Percentiles rank a stretch among this genome's conserved stretches.
Evolutionary conservation across 2,888 invertebrate species (phyloP).

Genomic region (Yponomeuta cagnagella): DNA sequence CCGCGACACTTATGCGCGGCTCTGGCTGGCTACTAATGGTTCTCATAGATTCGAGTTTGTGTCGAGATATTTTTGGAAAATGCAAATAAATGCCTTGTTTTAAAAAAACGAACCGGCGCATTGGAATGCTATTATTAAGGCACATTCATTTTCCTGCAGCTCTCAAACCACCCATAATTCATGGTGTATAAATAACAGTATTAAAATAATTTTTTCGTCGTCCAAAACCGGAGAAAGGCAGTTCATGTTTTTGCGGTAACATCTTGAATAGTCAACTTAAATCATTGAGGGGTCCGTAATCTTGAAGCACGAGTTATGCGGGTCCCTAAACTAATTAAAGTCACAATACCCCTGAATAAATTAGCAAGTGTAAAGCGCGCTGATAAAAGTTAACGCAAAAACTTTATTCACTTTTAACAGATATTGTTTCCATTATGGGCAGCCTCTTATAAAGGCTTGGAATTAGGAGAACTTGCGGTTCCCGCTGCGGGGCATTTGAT

Average conservation of each 20-base stretch:
- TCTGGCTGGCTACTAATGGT: too few relatives aligned
- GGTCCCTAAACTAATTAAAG: conserved; percentile 8
- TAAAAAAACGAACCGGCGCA: too few relatives aligned
- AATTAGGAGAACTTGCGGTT: conserved; percentile 14
- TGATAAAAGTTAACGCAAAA: conserved; percentile 16
- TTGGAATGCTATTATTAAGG: too few relatives aligned
- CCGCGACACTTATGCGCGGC: too few relatives aligned
- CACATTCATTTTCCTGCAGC: too few relatives aligned
- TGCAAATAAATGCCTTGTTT: too few relatives aligned
- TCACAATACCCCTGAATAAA: conserved; percentile 15
- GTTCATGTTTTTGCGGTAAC: not conserved
- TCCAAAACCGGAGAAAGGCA: too few relatives aligned
- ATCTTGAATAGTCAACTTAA: not conserved
- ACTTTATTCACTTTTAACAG: conserved; percentile 16
- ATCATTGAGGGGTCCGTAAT: not conserved
- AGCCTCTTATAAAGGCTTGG: conserved; percentile 15
- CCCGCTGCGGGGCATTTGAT: not conserved
- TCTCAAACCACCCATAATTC: too few relatives aligned
- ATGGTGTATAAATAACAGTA: too few relatives aligned
- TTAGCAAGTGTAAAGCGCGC: conserved; percentile 14
- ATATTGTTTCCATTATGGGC: conserved; percentile 15
- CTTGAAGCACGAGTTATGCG: not conserved
- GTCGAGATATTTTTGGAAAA: too few relatives aligned
- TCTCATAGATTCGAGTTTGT: too few relatives aligned
- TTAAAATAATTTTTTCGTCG: too few relatives aligned